phyloP scores from a whole-genome alignment of 1,140 invertebrate genomes.

The Augochlora pura region DNA sequence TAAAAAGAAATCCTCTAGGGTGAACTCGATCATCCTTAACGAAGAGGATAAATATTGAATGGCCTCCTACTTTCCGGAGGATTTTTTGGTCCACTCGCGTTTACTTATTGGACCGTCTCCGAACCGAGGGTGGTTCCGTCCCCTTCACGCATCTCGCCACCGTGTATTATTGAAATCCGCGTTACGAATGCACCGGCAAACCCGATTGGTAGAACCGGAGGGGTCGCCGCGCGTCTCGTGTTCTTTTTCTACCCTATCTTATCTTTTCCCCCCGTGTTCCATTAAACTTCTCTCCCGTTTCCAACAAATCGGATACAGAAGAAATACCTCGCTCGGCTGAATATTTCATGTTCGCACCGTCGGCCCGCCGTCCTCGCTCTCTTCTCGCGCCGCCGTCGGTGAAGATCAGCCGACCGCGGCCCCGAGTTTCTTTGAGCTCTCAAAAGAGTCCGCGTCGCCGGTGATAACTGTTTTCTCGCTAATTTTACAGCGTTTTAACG shows the following conservation, averaged over 20 bases:
- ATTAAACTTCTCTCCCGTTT: constrained; percentile 2
- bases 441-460: not conserved
- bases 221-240: too few relatives aligned
- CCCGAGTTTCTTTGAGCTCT: not conserved
- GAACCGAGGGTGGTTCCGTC: too few relatives aligned
- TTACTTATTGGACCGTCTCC: too few relatives aligned
- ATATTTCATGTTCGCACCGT: not conserved
- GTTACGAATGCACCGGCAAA: constrained; percentile 57
- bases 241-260: too few relatives aligned
- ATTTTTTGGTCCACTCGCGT: too few relatives aligned
- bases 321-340: not conserved
- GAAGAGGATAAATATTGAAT: too few relatives aligned
- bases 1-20: too few relatives aligned
- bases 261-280: too few relatives aligned
- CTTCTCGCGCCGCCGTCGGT: not conserved
- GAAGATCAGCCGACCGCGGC: not conserved
- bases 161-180: constrained; percentile 66
- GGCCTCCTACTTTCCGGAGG: too few relatives aligned
- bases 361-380: not conserved
- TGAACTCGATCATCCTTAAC: too few relatives aligned
- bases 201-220: constrained; percentile 62
- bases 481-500: constrained; percentile 46
- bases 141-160: constrained; percentile 38
- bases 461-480: constrained; percentile 29
- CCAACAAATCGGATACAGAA: constrained; percentile 5